Base-by-base conservation (phyloP, 2,888 invertebrate genomes). In the Nezara viridula region DNA sequence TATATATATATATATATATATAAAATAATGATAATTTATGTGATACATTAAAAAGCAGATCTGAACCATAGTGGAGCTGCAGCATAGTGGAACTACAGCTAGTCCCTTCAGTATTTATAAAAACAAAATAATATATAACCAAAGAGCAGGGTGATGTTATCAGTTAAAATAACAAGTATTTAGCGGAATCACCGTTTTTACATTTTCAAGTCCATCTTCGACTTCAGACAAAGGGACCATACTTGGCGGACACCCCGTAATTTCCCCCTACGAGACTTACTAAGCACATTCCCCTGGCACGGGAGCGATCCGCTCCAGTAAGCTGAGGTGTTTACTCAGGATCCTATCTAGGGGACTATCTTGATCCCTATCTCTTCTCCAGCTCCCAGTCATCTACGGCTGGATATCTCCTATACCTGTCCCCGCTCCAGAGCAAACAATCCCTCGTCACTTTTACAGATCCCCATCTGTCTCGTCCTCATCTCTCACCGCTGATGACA, bases 361-460 rank as follows among this genome's bases (percentile, higher is more conserved):
- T 81, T 14, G 81, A 81, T 81, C 44, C 81, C 81, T 44, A 81
- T 81, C 81, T 81, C 19, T 21, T 3, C 77, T 66, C 37, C 73
- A n/a, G 40, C 40, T 47, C 24, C 81, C n/a, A 81, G 81, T 81
- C 81, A 81, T 81, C 44, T 12, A 44, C 24, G 12, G 24, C 40
- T 40, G 5, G 81, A 40, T 47, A 44, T 47, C 81, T n/a, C 44
- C 44, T 47, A 0, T 81, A 81, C 81, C 81, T 81, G 81, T 44
- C 44, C 81, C 44, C 14, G 14, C n/a, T 47, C 44, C n/a, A 81
- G n/a, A 24, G n/a, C 40, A 81, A 81, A 81, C 81, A 81, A 81
- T n/a, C 81, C 81, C 81, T 44, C 44, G 81, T 81, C 81, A 81
- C 44, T 44, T 81, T n/a, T n/a, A 81, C 44, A 81, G 44, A 47